Base-by-base conservation (phyloP, 2,113 vertebrate species). In the Clarias magur region DNA sequence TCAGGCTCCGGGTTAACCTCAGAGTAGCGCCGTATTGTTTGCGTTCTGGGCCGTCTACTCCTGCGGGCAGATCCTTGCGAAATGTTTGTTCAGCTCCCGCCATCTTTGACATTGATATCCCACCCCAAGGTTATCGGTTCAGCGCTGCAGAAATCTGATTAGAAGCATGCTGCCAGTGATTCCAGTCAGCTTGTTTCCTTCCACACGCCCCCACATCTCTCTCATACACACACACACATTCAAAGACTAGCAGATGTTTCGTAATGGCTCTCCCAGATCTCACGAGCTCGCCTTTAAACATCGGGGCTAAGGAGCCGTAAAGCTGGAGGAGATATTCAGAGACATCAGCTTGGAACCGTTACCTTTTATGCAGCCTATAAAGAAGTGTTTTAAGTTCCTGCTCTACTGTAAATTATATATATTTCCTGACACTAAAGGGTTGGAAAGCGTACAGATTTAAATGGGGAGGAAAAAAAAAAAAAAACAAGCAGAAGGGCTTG, bases 231-330 rank as follows among this genome's bases (percentile, higher is more conserved):
- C 65, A n/a, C 56, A 30, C 10, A 38, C 82, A 21, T 13, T 19
- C 87, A 82, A 30, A 86, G 12, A 86, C 84, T 53, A 73, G 65
- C 88, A 91, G 86, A 91, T 89, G 90, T 88, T 82, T 88, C 48
- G 25, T 82, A 84, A 89, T 87, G 87, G 87, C 80, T 89, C 83
- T 89, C 76, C 63, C 85, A 88, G 89, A 88, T 72, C 76, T 70
- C 70, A 70, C 67, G 59, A 76, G 84, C 78, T 80, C 59, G 81
- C 75, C 83, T 80, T 34, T 80, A 80, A 84, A 86, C 79, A 48
- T 54, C 84, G 59, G 56, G 76, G 76, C 82, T 85, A 70, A 86
- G 62, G 62, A 80, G 38, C 54, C 30, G 65, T 79, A 79, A 81
- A 85, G 56, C 86, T 75, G 53, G 83, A 86, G 84, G 76, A 57